Conservation (phyloP, 2,797 vertebrate genomes). For the Amniataba percoides region DNA sequence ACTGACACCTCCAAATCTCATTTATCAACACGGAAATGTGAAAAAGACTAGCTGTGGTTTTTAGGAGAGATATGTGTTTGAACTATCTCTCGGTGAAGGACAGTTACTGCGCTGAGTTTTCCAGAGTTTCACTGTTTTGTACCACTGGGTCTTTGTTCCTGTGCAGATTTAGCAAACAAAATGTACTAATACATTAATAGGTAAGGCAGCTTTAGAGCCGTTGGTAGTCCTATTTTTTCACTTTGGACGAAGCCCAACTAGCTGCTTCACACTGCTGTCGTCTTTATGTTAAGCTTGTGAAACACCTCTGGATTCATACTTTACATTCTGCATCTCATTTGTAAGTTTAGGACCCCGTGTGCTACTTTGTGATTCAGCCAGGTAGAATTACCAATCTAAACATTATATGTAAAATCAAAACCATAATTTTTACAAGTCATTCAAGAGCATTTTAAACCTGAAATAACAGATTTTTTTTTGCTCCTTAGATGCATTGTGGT, state of each 20-base stretch:
- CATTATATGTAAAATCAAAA: not conserved
- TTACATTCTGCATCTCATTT: not conserved
- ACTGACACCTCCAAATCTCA: not conserved
- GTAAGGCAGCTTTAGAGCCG: not conserved
- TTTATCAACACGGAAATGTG: not conserved
- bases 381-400: not conserved
- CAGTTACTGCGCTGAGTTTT: not conserved
- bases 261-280: not conserved
- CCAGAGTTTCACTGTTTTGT: not conserved
- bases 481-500: not conserved
- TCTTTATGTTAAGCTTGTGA: not conserved
- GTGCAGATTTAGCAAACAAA: not conserved
- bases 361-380: not conserved
- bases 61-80: not conserved
- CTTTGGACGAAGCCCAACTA: not conserved
- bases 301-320: not conserved
- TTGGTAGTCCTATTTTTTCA: not conserved
- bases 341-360: not conserved
- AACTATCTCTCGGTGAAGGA: not conserved
- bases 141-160: not conserved
- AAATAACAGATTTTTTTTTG: not conserved
- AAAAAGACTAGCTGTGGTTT: not conserved
- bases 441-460: not conserved
- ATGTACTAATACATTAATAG: not conserved
- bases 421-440: not conserved